Evolutionary conservation across 1,140 invertebrate species (phyloP).

Genomic region (Anoplolepis gracilipes): DNA sequence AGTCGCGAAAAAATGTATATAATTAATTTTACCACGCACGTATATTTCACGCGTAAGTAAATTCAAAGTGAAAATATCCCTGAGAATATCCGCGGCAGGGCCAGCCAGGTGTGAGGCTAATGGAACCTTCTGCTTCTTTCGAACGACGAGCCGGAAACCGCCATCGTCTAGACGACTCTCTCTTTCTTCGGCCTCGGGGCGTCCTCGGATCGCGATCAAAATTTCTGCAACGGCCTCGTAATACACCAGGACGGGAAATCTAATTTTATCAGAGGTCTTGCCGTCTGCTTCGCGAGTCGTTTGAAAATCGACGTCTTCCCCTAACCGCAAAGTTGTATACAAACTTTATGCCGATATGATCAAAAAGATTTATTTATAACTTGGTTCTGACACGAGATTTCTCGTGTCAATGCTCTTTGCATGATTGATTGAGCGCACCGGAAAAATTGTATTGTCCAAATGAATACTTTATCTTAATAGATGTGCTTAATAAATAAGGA

Average conservation of each 20-base stretch:
- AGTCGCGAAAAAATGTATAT: too few relatives aligned
- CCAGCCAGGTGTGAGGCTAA: neutral
- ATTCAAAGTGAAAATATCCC: neutral
- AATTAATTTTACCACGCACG: too few relatives aligned
- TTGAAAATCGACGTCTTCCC: neutral
- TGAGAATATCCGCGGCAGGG: neutral
- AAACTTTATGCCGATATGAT: neutral
- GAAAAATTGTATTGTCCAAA: too few relatives aligned
- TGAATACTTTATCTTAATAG: too few relatives aligned
- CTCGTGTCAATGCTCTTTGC: neutral
- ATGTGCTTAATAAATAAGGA: too few relatives aligned
- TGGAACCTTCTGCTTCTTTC: conserved; percentile 11
- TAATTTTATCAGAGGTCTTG: neutral
- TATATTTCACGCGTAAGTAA: too few relatives aligned
- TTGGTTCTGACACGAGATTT: too few relatives aligned
- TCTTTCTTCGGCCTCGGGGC: conserved; percentile 55
- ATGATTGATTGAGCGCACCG: neutral
- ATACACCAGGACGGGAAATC: too few relatives aligned
- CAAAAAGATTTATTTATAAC: neutral
- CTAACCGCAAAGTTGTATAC: too few relatives aligned
- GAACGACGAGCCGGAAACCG: conserved; percentile 79
- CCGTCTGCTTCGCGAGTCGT: neutral
- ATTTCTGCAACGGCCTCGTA: conserved; percentile 23
- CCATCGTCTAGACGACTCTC: conserved; percentile 82
- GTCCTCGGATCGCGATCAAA: conserved; percentile 37